These are phyloP conservation scores for Onychostoma macrolepis DNA, from an alignment of 2,113 vertebrate species.

Conservation along the genomic window DNA sequence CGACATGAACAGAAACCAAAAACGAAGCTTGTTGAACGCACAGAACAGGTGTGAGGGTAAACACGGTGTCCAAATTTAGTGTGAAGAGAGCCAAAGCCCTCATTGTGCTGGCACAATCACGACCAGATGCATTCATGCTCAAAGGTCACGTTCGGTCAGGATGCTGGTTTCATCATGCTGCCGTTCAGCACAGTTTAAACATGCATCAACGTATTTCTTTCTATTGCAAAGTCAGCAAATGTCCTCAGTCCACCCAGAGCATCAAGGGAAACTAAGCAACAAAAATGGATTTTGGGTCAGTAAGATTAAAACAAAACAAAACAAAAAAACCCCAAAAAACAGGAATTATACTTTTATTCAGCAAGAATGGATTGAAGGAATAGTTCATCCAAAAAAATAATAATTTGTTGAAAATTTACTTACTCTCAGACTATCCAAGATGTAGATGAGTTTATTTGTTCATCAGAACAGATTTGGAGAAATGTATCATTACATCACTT, in stretches of 20 bases:
- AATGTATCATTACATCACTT: no score
- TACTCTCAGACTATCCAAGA: no score
- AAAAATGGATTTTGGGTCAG: no score
- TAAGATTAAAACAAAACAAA: no score
- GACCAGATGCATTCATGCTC: conserved; percentile 28
- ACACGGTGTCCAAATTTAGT: background rate
- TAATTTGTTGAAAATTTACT: no score
- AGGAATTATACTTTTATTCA: no score
- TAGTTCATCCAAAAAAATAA: no score
- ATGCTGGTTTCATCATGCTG: conserved; percentile 5
- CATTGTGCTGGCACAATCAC: conserved; percentile 8
- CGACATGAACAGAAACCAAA: background rate
- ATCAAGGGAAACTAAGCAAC: background rate
- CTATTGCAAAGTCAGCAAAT: background rate
- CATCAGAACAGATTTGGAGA: no score
- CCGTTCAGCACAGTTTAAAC: conserved; percentile 10
- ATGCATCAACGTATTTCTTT: background rate
- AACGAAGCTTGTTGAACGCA: background rate
- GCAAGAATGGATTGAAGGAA: no score
- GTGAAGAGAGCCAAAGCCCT: background rate
- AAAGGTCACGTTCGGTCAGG: conserved; percentile 30
- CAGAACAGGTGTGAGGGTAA: conserved; percentile 21
- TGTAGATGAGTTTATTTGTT: no score
- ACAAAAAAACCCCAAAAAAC: no score
- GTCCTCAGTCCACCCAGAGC: background rate